phyloP scores from a whole-genome alignment of 2,797 vertebrate species.

The Amblyopsis hoosieri region DNA sequence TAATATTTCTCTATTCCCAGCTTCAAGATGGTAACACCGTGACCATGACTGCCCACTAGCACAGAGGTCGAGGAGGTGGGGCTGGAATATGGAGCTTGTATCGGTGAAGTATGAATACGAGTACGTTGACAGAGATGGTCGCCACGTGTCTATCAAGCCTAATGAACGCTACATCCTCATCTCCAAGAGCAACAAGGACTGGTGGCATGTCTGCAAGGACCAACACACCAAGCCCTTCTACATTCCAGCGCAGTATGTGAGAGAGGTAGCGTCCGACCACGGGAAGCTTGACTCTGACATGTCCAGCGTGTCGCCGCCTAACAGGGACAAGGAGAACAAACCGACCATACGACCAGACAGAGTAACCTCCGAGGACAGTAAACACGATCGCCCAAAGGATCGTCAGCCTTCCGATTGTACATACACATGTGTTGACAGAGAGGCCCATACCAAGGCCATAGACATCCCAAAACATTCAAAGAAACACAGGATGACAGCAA shows the following conservation, averaged over 20 bases:
- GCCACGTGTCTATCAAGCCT: slow-evolving; percentile 86
- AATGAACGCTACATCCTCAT: slow-evolving; percentile 88
- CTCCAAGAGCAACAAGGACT: slow-evolving; percentile 90
- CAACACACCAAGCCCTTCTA: slow-evolving; percentile 85
- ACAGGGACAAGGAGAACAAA: slow-evolving; percentile 7
- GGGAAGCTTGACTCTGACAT: not conserved
- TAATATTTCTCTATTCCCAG: slow-evolving; percentile 54
- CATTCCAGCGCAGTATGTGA: slow-evolving; percentile 91
- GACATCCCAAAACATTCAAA: not conserved
- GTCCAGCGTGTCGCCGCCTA: slow-evolving; percentile 1
- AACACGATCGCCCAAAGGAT: slow-evolving; percentile 15
- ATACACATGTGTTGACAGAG: not conserved
- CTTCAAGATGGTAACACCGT: slow-evolving; percentile 39
- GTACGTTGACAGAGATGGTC: slow-evolving; percentile 86
- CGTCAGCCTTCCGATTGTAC: slow-evolving; percentile 3
- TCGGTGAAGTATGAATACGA: slow-evolving; percentile 86
- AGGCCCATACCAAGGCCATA: slow-evolving; percentile 1
- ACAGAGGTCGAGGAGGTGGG: not conserved
- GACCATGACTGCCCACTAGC: slow-evolving; percentile 26
- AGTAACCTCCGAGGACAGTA: not conserved
- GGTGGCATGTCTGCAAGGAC: slow-evolving; percentile 93
- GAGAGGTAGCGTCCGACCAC: slow-evolving; percentile 64
- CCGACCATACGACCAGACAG: not conserved
- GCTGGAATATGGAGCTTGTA: slow-evolving; percentile 64
- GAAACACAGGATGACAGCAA: not conserved